phyloP scores from a whole-genome alignment of 1,140 invertebrate genomes.

The Agrypnia vestita region DNA sequence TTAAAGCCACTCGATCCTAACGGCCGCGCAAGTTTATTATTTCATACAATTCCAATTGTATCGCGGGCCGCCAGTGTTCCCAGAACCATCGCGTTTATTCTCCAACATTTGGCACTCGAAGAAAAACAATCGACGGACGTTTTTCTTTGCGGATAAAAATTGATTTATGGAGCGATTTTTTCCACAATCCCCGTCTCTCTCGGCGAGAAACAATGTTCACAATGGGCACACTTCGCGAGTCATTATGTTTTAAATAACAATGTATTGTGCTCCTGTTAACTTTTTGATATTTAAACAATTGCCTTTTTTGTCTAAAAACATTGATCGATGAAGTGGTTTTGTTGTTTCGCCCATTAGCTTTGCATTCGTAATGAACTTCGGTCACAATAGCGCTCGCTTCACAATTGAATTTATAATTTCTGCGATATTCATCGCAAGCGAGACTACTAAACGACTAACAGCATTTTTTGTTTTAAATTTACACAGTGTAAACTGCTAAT shows the following conservation, averaged over 20 bases:
- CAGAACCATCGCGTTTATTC: constrained; percentile 11
- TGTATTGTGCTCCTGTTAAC: constrained; percentile 55
- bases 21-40: constrained; percentile 18
- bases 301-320: constrained; percentile 46
- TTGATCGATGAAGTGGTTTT: constrained; percentile 56
- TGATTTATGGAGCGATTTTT: constrained; percentile 54
- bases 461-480: too few species aligned
- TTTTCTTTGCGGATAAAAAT: constrained; percentile 46
- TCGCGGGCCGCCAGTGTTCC: not conserved
- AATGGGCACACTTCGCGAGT: constrained; percentile 54
- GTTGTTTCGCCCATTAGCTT: constrained; percentile 49
- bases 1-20: constrained; percentile 30
- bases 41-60: not conserved
- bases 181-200: constrained; percentile 6
- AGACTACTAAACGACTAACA: not conserved
- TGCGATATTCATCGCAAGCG: constrained; percentile 7
- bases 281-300: constrained; percentile 53
- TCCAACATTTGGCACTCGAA: constrained; percentile 8
- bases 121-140: constrained; percentile 45
- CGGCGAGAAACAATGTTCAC: constrained; percentile 39
- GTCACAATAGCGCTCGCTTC: constrained; percentile 44
- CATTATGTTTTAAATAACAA: constrained; percentile 58
- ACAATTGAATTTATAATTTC: constrained; percentile 43
- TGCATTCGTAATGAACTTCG: constrained; percentile 49
- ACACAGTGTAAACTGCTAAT: too few species aligned